Conservation (phyloP, 1,140 invertebrate species). For the Neuroterus valhalla region DNA sequence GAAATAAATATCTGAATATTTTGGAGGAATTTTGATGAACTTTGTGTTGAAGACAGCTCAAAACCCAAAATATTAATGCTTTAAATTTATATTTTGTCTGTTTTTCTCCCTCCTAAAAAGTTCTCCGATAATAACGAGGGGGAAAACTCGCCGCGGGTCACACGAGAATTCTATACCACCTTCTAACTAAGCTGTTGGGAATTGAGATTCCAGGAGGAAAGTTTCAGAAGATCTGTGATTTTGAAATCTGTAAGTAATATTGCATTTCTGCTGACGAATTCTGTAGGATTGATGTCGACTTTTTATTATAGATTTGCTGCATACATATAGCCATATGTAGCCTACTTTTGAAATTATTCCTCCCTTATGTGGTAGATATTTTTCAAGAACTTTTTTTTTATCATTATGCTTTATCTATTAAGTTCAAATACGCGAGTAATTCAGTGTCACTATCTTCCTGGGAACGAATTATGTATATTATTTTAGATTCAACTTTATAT, state of each 20-base stretch:
- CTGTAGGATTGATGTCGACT: not conserved
- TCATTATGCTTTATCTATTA: too few relatives aligned
- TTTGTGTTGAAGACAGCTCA: too few relatives aligned
- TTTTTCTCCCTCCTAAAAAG: not conserved
- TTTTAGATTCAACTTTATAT: too few relatives aligned
- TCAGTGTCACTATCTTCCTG: too few relatives aligned
- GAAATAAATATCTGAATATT: conserved; percentile 24
- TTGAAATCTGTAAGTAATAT: not conserved
- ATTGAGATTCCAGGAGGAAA: conserved; percentile 12
- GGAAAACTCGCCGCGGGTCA: not conserved
- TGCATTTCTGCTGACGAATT: not conserved
- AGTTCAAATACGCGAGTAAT: too few relatives aligned
- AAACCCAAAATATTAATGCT: not conserved
- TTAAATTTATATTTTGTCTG: conserved; percentile 6
- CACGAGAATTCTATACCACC: conserved; percentile 8
- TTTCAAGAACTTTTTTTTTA: too few relatives aligned
- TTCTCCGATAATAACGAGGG: conserved; percentile 11
- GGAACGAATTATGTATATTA: too few relatives aligned
- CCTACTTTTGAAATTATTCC: too few relatives aligned
- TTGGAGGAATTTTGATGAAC: not conserved
- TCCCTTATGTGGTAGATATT: too few relatives aligned
- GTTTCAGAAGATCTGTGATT: not conserved
- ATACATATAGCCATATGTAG: too few relatives aligned
- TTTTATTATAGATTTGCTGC: conserved; percentile 12
- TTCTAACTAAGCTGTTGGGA: not conserved